These are phyloP conservation scores for Clarias pachynema DNA, from an alignment of 2,797 vertebrate genomes.

Conservation along the genomic window DNA sequence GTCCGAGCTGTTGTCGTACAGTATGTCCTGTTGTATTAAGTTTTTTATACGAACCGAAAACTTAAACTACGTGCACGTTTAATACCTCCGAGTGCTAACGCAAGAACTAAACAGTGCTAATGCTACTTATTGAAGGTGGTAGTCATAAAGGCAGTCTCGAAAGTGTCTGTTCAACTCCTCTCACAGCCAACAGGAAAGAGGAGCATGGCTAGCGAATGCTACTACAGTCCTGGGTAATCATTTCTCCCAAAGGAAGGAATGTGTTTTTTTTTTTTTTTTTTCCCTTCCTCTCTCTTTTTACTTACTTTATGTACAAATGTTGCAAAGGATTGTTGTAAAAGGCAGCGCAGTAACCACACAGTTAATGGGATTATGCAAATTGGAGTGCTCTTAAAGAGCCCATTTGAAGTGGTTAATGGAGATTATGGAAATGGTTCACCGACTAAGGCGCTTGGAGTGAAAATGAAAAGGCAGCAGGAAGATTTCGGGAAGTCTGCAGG, in stretches of 20 bases:
- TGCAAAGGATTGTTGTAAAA: slow-evolving; percentile 63
- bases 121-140: background rate
- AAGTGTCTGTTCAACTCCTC: background rate
- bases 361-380: slow-evolving; percentile 72
- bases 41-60: background rate
- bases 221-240: slow-evolving; percentile 41
- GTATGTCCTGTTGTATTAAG: background rate
- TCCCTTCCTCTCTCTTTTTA: slow-evolving; percentile 33
- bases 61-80: background rate
- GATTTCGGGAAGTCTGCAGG: slow-evolving; percentile 52
- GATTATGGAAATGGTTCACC: slow-evolving; percentile 69
- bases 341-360: slow-evolving; percentile 66
- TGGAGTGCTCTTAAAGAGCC: slow-evolving; percentile 65
- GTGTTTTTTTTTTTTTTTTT: slow-evolving; percentile 39
- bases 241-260: slow-evolving; percentile 35
- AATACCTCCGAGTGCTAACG: background rate
- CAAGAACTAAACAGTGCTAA: background rate
- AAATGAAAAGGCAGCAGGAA: slow-evolving; percentile 65
- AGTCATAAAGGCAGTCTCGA: background rate
- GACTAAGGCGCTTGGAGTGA: slow-evolving; percentile 61
- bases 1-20: background rate
- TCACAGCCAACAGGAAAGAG: background rate
- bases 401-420: slow-evolving; percentile 73
- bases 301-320: slow-evolving; percentile 45
- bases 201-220: slow-evolving; percentile 6